These are phyloP conservation scores for Rhagonycha fulva DNA, from an alignment of 2,888 invertebrate genomes.

Conservation along the genomic window DNA sequence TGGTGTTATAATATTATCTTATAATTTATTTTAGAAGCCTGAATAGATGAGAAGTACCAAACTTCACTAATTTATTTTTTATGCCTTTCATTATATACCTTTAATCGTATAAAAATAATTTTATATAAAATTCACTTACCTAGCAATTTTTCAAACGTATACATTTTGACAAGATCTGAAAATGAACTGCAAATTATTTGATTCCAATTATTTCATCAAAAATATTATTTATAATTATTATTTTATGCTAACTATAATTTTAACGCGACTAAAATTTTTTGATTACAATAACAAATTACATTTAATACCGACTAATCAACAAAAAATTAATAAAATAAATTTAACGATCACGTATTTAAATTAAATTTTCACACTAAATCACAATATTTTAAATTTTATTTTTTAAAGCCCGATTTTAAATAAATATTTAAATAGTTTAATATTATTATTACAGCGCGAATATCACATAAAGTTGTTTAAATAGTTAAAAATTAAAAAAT, in stretches of 20 bases:
- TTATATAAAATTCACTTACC: not conserved
- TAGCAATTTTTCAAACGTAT: not conserved
- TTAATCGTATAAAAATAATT: too few species aligned
- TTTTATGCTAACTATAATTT: not conserved
- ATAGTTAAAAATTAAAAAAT: not conserved
- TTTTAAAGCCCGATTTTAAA: not conserved
- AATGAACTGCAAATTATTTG: not conserved
- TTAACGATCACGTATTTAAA: not conserved
- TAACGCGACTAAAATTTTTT: not conserved
- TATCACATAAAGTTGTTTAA: constrained; percentile 2
- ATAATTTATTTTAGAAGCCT: too few species aligned
- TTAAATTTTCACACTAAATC: not conserved
- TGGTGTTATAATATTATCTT: too few species aligned
- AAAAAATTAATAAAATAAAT: not conserved
- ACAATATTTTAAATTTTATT: not conserved
- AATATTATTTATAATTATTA: not conserved
- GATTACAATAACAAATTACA: not conserved
- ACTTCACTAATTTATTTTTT: too few species aligned
- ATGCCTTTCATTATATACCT: too few species aligned
- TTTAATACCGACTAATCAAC: not conserved
- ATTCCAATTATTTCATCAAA: not conserved
- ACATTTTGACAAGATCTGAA: not conserved
- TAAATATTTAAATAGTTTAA: not conserved
- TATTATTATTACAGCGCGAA: not conserved
- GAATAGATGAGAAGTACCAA: too few species aligned